Percentiles rank a stretch among this genome's conserved stretches.
Conservation (phyloP, 2,888 invertebrate genomes). For the Deilephila porcellus region DNA sequence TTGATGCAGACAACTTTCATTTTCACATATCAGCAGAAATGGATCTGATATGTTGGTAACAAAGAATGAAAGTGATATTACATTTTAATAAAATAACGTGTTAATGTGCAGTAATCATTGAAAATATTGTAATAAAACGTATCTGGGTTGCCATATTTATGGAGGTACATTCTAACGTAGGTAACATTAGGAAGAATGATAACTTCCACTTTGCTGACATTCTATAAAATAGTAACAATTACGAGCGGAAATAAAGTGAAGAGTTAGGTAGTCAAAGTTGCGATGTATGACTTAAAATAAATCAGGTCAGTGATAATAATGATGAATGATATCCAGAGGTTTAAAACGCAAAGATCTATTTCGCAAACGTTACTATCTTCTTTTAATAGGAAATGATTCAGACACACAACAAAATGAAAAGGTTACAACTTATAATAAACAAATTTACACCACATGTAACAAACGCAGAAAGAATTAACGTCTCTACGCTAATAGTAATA, state of each 20-base stretch:
- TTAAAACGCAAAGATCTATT: background rate
- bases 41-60: slow-evolving; percentile 1
- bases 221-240: background rate
- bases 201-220: background rate
- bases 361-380: background rate
- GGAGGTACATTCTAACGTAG: too few species aligned
- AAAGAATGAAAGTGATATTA: slow-evolving; percentile 7
- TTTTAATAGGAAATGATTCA: slow-evolving; percentile 14
- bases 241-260: too few species aligned
- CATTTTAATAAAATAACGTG: background rate
- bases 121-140: too few species aligned
- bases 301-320: too few species aligned
- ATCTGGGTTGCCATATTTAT: too few species aligned
- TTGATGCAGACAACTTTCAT: slow-evolving; percentile 15
- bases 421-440: background rate
- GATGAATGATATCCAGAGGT: slow-evolving; percentile 11
- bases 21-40: background rate
- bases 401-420: background rate
- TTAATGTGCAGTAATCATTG: too few species aligned
- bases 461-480: slow-evolving; percentile 11
- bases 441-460: slow-evolving; percentile 15
- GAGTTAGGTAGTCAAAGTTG: background rate
- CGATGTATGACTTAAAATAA: background rate
- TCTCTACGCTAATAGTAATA: slow-evolving; percentile 31
- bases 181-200: too few species aligned